Evolutionary conservation across 2,113 vertebrate species (phyloP).

Genomic region (Coryphaenoides rupestris): DNA sequence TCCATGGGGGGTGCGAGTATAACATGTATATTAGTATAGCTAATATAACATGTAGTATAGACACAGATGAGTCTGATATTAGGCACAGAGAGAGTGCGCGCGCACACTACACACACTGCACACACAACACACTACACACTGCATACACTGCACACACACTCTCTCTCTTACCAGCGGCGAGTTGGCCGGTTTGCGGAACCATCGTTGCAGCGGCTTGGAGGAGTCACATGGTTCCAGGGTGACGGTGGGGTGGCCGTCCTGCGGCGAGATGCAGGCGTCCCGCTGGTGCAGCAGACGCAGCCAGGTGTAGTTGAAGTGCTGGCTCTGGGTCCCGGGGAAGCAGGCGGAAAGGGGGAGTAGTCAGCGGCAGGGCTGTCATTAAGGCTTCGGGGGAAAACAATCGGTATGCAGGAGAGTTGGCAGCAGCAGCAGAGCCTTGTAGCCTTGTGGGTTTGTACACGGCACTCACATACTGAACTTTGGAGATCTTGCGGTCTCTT

Average conservation of each 20-base stretch:
- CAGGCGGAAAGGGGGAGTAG: neutral
- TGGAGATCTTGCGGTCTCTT: constrained; percentile 19
- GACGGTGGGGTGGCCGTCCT: constrained; percentile 23
- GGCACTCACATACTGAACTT: constrained; percentile 6
- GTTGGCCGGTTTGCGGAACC: constrained; percentile 78
- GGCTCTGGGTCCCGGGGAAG: constrained; percentile 68
- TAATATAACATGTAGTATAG: too few species aligned
- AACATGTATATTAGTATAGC: too few species aligned
- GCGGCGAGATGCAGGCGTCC: constrained; percentile 70
- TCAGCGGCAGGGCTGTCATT: constrained; percentile 28
- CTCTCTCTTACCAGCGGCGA: constrained; percentile 75
- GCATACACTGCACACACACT: neutral
- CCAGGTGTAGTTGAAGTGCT: constrained; percentile 95
- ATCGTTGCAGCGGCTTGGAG: constrained; percentile 66
- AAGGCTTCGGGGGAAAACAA: constrained; percentile 11
- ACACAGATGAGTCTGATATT: too few species aligned
- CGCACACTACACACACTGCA: too few species aligned
- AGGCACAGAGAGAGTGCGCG: too few species aligned
- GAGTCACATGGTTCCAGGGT: constrained; percentile 70
- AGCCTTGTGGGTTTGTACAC: constrained; percentile 17
- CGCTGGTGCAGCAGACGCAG: constrained; percentile 79
- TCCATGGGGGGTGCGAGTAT: too few species aligned
- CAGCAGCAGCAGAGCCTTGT: too few species aligned
- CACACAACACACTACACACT: too few species aligned
- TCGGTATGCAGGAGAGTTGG: neutral